Evolutionary conservation across 1,140 invertebrate genomes (phyloP).

Genomic region (Phthorimaea operculella): DNA sequence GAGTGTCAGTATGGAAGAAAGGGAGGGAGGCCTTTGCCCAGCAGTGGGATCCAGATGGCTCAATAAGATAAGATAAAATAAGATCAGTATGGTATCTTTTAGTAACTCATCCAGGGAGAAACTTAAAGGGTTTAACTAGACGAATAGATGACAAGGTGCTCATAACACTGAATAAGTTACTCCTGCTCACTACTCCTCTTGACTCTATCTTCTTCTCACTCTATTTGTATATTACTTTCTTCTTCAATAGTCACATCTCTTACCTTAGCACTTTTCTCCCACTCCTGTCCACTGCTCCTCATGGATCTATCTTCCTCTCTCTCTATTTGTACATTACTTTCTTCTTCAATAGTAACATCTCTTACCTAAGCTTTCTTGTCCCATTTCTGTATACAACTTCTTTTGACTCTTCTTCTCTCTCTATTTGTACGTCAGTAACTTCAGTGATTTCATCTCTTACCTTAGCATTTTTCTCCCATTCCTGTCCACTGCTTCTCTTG

Average conservation of each 20-base stretch:
- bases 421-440: conserved; percentile 22
- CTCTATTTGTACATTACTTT: conserved; percentile 24
- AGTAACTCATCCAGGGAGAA: too few relatives aligned
- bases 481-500: conserved; percentile 22
- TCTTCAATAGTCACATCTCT: conserved; percentile 5
- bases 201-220: conserved; percentile 13
- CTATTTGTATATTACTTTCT: conserved; percentile 24
- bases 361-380: conserved; percentile 21
- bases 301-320: conserved; percentile 15
- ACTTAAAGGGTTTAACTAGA: too few relatives aligned
- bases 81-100: too few relatives aligned
- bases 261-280: conserved; percentile 22
- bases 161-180: too few relatives aligned
- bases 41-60: too few relatives aligned
- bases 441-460: conserved; percentile 10
- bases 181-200: conserved; percentile 26
- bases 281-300: conserved; percentile 21
- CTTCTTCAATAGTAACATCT: too few relatives aligned
- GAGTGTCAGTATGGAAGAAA: too few relatives aligned
- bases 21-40: too few relatives aligned
- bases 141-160: too few relatives aligned
- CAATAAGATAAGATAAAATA: too few relatives aligned
- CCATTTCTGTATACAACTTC: conserved; percentile 20
- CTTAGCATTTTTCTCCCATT: conserved; percentile 20
- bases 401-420: conserved; percentile 16